Base-by-base conservation (phyloP, 2,888 invertebrate genomes). In the Sericinus montela region DNA sequence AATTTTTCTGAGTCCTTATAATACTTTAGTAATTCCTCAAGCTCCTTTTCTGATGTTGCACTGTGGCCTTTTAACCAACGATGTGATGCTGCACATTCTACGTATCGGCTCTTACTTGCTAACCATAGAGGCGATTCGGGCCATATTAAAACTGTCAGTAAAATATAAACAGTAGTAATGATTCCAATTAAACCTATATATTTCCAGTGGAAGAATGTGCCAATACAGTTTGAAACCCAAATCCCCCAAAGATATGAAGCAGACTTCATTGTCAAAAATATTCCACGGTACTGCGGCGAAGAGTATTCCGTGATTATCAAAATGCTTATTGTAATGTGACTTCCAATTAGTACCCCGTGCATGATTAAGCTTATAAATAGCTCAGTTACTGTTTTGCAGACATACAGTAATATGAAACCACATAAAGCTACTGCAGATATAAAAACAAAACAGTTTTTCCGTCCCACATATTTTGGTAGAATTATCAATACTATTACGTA, bases 401-500 rank as follows among this genome's bases (percentile, higher is more conserved):
- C 53, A n/a, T 62, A 65, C 7, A 63, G 54, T 0, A 59, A 14
- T 9, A 44, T 14, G n/a, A 49, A 49, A 1, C 49, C 49, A 7
- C 16, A 13, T 40, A 49, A 35, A 11, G 44, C 38, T 29, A 36
- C 19, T 35, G 6, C 7, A 8, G 49, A 44, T 19, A 45, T 23
- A 7, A 49, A n/a, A n/a, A 45, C 28, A 19, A 49, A 49, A 39
- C 44, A 45, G 2, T 8, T 8, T 62, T 62, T 72, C 52, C 72
- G 59, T 51, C 73, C 72, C 34, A 67, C 51, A 48, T 56, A 60
- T 43, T 62, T 63, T 9, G 65, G 58, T 34, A 69, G 54, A 49
- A 68, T 59, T 25, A 72, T 66, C 41, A 73, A 48, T 53, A 72
- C 62, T 13, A 74, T 51, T 43, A 72, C 65, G 63, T 65, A 69